Percentiles rank a stretch among this genome's conserved stretches.
Evolutionary conservation across 37 sponge, comb jelly and placozoan species (phyloP).

Genomic region (Tethya wilhelma): DNA sequence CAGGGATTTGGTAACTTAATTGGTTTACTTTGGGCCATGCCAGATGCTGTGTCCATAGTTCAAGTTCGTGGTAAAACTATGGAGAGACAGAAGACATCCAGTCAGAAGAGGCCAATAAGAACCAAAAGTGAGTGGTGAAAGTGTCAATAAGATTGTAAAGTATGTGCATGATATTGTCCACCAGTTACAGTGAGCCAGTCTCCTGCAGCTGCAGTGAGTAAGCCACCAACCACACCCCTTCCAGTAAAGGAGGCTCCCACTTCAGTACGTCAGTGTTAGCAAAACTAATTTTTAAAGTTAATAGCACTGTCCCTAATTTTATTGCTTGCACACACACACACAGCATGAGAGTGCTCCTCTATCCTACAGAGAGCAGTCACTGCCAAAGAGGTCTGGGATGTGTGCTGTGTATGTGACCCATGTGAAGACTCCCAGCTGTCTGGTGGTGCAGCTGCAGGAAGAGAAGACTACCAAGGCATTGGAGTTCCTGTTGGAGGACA

Average conservation of each 20-base stretch:
- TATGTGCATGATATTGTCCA: no score
- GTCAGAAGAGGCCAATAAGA: neutral
- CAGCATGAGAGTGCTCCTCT: no score
- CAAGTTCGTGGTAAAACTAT: neutral
- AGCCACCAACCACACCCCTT: neutral
- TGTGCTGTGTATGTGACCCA: constrained; percentile 51
- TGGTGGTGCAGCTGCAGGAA: constrained; percentile 62
- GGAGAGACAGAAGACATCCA: neutral
- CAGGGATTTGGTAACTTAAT: constrained; percentile 43
- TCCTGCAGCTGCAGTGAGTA: neutral
- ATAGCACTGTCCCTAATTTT: no score
- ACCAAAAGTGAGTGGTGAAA: no score
- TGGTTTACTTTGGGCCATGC: constrained; percentile 22
- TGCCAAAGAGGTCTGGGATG: neutral
- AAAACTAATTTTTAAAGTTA: no score
- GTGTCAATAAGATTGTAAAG: no score
- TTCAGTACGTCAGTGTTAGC: no score
- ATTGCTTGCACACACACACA: constrained; percentile 18
- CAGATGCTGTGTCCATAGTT: constrained; percentile 20
- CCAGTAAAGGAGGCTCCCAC: neutral
- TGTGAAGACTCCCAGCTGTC: constrained; percentile 55
- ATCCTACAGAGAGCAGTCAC: constrained; percentile 6
- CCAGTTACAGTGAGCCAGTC: no score
- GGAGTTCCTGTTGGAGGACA: constrained; percentile 62
- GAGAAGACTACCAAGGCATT: constrained; percentile 51